A percentile compares a stretch with the other conserved stretches of the same genome.
Evolutionary conservation across 2,888 invertebrate genomes (phyloP).

Genomic region (Scaeva pyrastri): DNA sequence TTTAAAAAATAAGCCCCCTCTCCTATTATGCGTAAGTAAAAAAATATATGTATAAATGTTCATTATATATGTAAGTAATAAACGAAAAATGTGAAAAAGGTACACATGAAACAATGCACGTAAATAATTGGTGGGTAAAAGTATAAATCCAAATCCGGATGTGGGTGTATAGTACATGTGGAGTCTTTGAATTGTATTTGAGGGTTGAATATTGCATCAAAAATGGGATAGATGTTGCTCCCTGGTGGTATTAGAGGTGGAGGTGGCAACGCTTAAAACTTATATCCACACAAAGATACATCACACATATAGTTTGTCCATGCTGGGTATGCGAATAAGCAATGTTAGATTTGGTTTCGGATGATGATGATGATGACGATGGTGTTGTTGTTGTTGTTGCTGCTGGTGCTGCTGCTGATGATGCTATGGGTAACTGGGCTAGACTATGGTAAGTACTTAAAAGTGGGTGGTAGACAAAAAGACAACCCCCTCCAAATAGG

Average conservation of each 20-base stretch:
- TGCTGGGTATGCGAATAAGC: conserved; percentile 61
- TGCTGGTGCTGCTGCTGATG: conserved; percentile 64
- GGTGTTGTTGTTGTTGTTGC: conserved; percentile 71
- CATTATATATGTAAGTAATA: conserved; percentile 16
- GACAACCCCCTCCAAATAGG: conserved; percentile 55
- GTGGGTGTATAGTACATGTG: conserved; percentile 56
- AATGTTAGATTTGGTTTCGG: conserved; percentile 77
- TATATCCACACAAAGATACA: conserved; percentile 60
- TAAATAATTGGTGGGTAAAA: conserved; percentile 64
- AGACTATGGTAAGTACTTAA: conserved; percentile 60
- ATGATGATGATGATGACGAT: conserved; percentile 79
- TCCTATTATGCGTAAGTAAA: conserved; percentile 9
- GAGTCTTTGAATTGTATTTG: conserved; percentile 71
- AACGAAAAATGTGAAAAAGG: conserved; percentile 29
- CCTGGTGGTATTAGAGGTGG: conserved; percentile 28
- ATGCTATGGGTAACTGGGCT: conserved; percentile 69
- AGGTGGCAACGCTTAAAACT: conserved; percentile 60
- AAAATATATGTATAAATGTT: conserved; percentile 31
- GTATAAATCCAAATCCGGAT: conserved; percentile 67
- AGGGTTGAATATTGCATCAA: conserved; percentile 71
- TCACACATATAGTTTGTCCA: conserved; percentile 61
- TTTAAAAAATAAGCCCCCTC: neutral
- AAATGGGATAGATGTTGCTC: conserved; percentile 47
- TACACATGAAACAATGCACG: conserved; percentile 52
- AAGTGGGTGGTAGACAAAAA: conserved; percentile 71